Evolutionary conservation across 2,888 invertebrate genomes (phyloP).

Genomic region (Diplazon laetatorius): DNA sequence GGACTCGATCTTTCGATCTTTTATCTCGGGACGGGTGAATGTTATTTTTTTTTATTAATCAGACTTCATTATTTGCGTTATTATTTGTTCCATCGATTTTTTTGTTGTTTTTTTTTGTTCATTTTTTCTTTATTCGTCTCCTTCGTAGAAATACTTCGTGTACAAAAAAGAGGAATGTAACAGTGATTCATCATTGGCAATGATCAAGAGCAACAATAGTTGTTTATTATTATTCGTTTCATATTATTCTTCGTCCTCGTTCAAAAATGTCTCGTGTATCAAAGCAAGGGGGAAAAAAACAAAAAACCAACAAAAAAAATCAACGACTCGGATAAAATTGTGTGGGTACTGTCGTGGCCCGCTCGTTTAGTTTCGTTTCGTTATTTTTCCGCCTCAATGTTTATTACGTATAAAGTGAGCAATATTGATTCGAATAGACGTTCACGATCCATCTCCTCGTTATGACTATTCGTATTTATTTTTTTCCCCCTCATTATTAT

Average conservation of each 20-base stretch:
- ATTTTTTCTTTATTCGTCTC: slow-evolving; percentile 60
- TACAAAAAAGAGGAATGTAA: slow-evolving; percentile 71
- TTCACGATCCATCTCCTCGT: background rate
- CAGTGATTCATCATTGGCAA: slow-evolving; percentile 62
- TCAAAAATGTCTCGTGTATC: slow-evolving; percentile 17
- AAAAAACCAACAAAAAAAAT: too few species aligned
- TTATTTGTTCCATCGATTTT: background rate
- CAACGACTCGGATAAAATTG: slow-evolving; percentile 46
- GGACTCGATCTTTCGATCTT: too few species aligned
- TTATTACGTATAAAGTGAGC: slow-evolving; percentile 51
- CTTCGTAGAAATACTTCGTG: slow-evolving; percentile 65
- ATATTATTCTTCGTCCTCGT: slow-evolving; percentile 33
- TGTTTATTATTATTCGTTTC: slow-evolving; percentile 20
- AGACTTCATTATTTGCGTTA: slow-evolving; percentile 32
- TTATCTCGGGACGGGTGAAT: too few species aligned
- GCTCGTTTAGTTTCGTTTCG: slow-evolving; percentile 50
- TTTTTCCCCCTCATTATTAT: slow-evolving; percentile 44
- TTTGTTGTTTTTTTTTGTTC: slow-evolving; percentile 32
- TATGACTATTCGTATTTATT: slow-evolving; percentile 18
- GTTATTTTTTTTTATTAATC: too few species aligned
- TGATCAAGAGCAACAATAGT: slow-evolving; percentile 52
- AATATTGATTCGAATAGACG: slow-evolving; percentile 38
- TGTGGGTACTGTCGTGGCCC: slow-evolving; percentile 31
- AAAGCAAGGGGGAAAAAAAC: too few species aligned
- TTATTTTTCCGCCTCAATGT: slow-evolving; percentile 18